Base-by-base conservation (phyloP, 2,797 vertebrate genomes). In the Oceanodroma leucorhoa region DNA sequence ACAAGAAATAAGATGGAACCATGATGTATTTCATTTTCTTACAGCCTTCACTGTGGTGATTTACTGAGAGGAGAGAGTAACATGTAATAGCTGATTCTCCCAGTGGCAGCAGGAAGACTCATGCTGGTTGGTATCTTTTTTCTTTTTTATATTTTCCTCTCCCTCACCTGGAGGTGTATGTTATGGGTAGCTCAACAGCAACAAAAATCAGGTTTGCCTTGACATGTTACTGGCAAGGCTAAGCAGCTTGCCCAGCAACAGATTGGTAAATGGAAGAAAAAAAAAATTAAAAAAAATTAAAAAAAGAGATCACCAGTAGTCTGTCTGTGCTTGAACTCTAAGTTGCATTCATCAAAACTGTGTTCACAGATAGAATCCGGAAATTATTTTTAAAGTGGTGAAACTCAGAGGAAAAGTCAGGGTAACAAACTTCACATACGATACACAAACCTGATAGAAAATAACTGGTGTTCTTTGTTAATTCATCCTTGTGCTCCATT, bases 11-110 rank as follows among this genome's bases (percentile, higher is more conserved):
- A 92, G 60, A 73, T 36, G 46, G 61, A 86, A 89, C 51, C 51
- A 83, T 89, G 77, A 79, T 60, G 40, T 55, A 92, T 92, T 89
- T 86, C n/a, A 40, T 87, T 94, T 87, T 60, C 62, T 65, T 86
- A 34, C 29, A 79, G 82, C 61, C 46, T 88, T 75, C 76, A 51
- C 41, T 51, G n/a, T 3, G 1, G 55, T 65, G 55, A 84, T 88
- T 73, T 85, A 91, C 66, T 69, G 65, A 83, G n/a, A 58, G 36
- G 65, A 54, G 34, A 83, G n/a, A 77, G 29, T 41, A 80, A 60
- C 58, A 58, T 38, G 67, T 34, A 88, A 85, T 83, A 87, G 50
- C 40, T 71, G 46, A 36, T 71, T 83, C 55, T 83, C 55, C 65
- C 48, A 61, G 67, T 15, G 43, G 32, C 48, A 73, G 23, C 5